Percentiles rank a stretch among this genome's conserved stretches.
These are phyloP conservation scores for Stomatorhinus walkeri DNA, from an alignment of 2,797 vertebrate species.

Conservation along the genomic window DNA sequence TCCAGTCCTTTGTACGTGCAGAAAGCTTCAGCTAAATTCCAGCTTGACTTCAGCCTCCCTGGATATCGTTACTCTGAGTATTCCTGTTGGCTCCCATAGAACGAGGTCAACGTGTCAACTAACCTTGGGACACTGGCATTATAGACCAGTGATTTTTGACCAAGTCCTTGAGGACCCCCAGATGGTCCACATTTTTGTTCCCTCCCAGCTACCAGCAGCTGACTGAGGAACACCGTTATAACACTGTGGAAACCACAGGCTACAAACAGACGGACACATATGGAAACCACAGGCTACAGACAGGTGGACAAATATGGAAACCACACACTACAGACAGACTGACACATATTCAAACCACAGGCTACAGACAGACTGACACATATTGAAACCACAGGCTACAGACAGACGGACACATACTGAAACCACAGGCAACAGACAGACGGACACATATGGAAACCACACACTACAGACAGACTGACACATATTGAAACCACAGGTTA, in stretches of 20 bases:
- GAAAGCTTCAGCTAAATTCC: background rate
- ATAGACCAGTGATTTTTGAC: background rate
- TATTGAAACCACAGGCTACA: too few species aligned
- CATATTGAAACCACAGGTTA: too few species aligned
- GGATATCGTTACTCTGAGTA: background rate
- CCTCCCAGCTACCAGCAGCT: background rate
- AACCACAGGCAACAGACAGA: too few species aligned
- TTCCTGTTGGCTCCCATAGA: background rate
- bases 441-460: too few species aligned
- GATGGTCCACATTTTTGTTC: background rate
- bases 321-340: too few species aligned
- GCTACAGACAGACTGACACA: too few species aligned
- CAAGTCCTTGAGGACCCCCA: background rate
- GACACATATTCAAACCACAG: too few species aligned
- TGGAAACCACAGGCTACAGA: background rate
- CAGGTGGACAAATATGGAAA: too few species aligned
- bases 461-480: too few species aligned
- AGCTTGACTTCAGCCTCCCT: background rate
- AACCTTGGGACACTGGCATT: background rate
- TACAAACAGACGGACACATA: background rate
- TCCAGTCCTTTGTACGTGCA: background rate
- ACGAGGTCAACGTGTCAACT: background rate
- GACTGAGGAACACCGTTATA: background rate
- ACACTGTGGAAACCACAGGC: too few species aligned
- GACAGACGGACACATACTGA: too few species aligned